Conservation (phyloP, 2,797 vertebrate genomes). For the Nannoperca obscura region DNA sequence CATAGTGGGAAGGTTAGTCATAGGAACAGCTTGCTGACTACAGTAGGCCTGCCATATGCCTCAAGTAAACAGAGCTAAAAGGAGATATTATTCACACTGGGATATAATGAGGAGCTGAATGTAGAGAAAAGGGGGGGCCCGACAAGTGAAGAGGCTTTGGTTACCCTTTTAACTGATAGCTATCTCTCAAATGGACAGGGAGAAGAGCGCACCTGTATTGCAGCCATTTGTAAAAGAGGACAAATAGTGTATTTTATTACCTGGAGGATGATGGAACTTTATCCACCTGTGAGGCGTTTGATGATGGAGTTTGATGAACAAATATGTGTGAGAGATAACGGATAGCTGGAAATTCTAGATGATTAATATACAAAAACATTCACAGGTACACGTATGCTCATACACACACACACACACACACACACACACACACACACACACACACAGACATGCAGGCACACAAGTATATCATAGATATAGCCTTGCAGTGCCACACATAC, state of each 20-base stretch:
- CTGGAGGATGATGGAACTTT: conserved; percentile 69
- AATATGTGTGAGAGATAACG: conserved; percentile 69
- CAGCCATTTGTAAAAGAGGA: conserved; percentile 70
- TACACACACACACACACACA: conserved; percentile 15
- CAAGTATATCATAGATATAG: conserved; percentile 19
- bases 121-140: conserved; percentile 32
- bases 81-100: conserved; percentile 71
- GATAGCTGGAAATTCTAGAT: conserved; percentile 45
- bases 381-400: background rate
- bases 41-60: conserved; percentile 75
- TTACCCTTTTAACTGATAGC: conserved; percentile 83
- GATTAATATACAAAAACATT: conserved; percentile 3
- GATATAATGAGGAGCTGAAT: conserved; percentile 61
- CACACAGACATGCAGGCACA: conserved; percentile 9
- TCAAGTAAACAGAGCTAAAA: conserved; percentile 77
- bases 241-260: conserved; percentile 79
- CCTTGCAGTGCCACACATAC: conserved; percentile 16
- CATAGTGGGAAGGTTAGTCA: conserved; percentile 56
- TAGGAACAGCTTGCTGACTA: conserved; percentile 71
- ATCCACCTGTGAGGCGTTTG: conserved; percentile 67
- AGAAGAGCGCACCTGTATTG: conserved; percentile 71
- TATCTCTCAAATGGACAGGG: conserved; percentile 76
- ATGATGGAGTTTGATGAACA: conserved; percentile 64
- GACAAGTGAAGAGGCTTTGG: conserved; percentile 72
- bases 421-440: conserved; percentile 1